These are phyloP conservation scores for Malthinus flaveolus DNA, from an alignment of 2,888 invertebrate genomes.

Conservation along the genomic window DNA sequence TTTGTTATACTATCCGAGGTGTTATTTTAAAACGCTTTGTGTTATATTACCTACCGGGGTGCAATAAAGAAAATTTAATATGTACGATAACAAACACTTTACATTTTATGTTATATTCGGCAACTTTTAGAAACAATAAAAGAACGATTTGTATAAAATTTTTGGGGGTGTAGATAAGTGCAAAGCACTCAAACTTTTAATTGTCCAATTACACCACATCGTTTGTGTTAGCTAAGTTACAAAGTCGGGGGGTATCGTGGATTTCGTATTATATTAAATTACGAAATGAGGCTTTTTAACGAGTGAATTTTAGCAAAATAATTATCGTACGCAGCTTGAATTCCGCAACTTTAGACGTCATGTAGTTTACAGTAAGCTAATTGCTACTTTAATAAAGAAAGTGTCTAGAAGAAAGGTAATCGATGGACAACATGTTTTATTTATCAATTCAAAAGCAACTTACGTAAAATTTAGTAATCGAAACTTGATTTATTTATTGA, in stretches of 20 bases:
- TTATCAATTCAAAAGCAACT: no score
- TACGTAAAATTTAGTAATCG: no score
- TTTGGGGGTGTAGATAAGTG: conserved; percentile 13
- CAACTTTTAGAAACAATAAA: conserved; percentile 15
- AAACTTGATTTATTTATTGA: no score
- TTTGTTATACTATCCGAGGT: neutral
- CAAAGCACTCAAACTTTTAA: conserved; percentile 21
- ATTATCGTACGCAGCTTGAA: conserved; percentile 18
- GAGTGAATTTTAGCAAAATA: conserved; percentile 20
- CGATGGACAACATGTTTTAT: no score
- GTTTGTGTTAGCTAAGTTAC: conserved; percentile 17
- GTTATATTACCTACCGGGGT: neutral
- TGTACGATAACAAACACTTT: conserved; percentile 7
- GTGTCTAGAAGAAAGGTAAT: no score
- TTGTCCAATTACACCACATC: conserved; percentile 24
- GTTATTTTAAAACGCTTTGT: neutral
- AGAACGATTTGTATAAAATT: conserved; percentile 13
- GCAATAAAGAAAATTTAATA: neutral
- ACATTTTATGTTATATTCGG: neutral
- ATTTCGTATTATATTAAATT: conserved; percentile 23
- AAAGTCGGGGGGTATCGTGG: conserved; percentile 12
- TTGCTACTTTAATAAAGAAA: neutral
- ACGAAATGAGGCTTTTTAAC: conserved; percentile 26
- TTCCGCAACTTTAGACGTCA: conserved; percentile 8
- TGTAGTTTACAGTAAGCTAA: neutral